These are phyloP conservation scores for Stegana nigrithorax DNA, from an alignment of 2,888 invertebrate genomes.

Conservation along the genomic window DNA sequence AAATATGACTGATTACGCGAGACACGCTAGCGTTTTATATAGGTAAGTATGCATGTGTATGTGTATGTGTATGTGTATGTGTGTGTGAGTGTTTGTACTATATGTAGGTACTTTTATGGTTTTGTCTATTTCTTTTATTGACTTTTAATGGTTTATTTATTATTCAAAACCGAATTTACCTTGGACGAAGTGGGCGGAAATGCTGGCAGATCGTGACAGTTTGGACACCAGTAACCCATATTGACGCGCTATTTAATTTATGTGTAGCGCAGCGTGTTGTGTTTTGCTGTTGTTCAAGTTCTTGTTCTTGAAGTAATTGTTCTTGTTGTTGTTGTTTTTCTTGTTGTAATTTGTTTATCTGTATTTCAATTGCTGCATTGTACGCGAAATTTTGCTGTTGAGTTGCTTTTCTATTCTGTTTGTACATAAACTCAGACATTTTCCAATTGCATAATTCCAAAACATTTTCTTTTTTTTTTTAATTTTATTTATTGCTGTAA, in stretches of 20 bases:
- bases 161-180: slow-evolving; percentile 44
- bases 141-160: neutral
- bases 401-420: neutral
- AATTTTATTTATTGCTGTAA: no score
- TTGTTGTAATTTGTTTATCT: slow-evolving; percentile 24
- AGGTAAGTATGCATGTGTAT: no score
- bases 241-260: no score
- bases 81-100: no score
- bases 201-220: slow-evolving; percentile 60
- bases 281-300: neutral
- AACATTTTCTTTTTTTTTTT: no score
- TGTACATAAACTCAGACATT: no score
- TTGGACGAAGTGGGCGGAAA: slow-evolving; percentile 59
- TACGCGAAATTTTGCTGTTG: neutral
- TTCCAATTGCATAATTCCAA: no score
- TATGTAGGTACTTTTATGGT: no score
- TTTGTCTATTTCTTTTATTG: slow-evolving; percentile 3
- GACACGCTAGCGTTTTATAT: no score
- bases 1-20: no score
- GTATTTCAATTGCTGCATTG: neutral
- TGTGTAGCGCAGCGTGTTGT: slow-evolving; percentile 18
- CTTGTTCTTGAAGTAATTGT: slow-evolving; percentile 8
- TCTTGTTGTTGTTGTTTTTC: slow-evolving; percentile 12
- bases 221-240: slow-evolving; percentile 61
- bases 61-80: slow-evolving; percentile 24